Base-by-base conservation (phyloP, 2,797 vertebrate genomes). In the Hippoglossus hippoglossus region DNA sequence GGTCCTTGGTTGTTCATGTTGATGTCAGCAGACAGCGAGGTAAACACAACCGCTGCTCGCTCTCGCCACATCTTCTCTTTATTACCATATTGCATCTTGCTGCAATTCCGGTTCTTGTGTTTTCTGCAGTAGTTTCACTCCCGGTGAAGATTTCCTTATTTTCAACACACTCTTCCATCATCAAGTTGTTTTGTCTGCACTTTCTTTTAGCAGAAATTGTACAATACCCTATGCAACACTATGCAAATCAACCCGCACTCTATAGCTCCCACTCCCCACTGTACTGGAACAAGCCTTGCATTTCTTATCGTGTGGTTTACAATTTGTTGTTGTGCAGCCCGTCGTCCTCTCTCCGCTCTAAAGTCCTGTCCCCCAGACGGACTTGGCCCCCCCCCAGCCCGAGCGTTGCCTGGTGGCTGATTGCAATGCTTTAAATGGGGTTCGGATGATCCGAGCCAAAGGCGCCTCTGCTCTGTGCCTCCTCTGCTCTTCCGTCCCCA, bases 341-440 rank as follows among this genome's bases (percentile, higher is more conserved):
- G 67, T 67, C 63, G 53, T 53, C 54, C 55, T 68, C 41, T 57
- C 7, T 57, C 57, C 59, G 51, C 54, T 78, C 72, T 24, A 51
- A 75, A 72, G 60, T 66, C 69, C 53, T 5, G 59, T 68, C 63
- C 53, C 70, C 21, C 9, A 60, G 63, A 75, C 75, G 2, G 39
- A 61, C 75, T 83, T 88, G 88, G 82, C 86, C 16, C 47, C 44
- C 16, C 63, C 76, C 70, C 73, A 76, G 60, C 46, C 67, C 26
- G 24, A 72, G 41, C 25, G 41, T 69, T 82, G 77, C 81, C 86
- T 77, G 59, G 63, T 67, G 67, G 53, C 81, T 89, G 87, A 88
- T 88, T 85, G 81, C 80, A 91, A 82, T 25, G 70, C 76, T 87
- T 85, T 91, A 84, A 83, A 80, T 86, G 81, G 63, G 79, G 71